Percentiles rank a stretch among this genome's conserved stretches.
Conservation (phyloP, 2,888 invertebrate genomes). For the Tiliacea citrago region DNA sequence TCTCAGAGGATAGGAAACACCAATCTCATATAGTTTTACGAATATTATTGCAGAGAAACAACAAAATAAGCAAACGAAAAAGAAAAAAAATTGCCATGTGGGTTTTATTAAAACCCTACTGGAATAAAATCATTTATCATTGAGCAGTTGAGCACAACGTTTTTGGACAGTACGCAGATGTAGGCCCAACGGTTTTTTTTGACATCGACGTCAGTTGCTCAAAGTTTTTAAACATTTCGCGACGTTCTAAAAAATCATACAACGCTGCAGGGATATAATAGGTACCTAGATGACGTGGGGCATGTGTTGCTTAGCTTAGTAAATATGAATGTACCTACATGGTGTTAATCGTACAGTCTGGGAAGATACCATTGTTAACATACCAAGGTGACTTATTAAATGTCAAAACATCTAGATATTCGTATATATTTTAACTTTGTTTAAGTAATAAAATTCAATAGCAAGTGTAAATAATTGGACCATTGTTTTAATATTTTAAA, state of each 20-base stretch:
- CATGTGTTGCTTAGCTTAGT: background rate
- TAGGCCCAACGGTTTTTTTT: too few species aligned
- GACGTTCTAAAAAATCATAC: background rate
- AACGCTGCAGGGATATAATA: background rate
- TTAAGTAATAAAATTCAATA: background rate
- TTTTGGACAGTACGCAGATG: too few species aligned
- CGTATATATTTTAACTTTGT: slow-evolving; percentile 1
- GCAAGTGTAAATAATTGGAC: slow-evolving; percentile 17
- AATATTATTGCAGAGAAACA: too few species aligned
- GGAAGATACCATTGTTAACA: background rate
- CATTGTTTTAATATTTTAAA: slow-evolving; percentile 7
- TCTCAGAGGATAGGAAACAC: too few species aligned
- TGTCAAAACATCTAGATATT: background rate
- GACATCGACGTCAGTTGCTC: too few species aligned
- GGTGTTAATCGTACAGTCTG: background rate
- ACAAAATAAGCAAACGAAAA: too few species aligned
- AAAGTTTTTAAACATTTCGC: background rate
- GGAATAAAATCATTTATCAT: too few species aligned
- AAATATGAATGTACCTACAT: background rate
- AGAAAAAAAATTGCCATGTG: too few species aligned
- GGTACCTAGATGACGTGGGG: background rate
- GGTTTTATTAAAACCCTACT: too few species aligned
- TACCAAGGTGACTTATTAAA: background rate
- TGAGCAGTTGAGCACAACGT: too few species aligned
- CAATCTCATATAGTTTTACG: too few species aligned